Evolutionary conservation across 1,140 invertebrate genomes (phyloP), one percentile per base, ranked within the genome.

Genomic region (Platorchestia sp.): DNA sequence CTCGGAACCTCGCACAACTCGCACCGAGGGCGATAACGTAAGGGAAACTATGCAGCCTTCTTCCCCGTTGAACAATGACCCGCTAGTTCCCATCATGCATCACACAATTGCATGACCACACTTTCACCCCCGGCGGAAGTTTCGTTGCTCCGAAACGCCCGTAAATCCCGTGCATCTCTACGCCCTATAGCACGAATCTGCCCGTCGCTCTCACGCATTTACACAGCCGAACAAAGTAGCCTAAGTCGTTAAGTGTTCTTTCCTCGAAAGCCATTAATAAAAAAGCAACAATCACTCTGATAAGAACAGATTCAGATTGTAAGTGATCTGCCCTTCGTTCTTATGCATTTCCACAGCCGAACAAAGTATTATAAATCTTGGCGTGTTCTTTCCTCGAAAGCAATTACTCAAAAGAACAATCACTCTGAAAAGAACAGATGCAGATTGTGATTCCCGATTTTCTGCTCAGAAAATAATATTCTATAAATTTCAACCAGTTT

Each of bases 91-190:
- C 43, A 89, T 89, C 87, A 89, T 89, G 87, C 87, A 44, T 44
- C 43, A 44, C 87, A 44, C 43, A 89, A 44, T 89, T 44, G 43
- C 87, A 89, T 89, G 41, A 44, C 43, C n/a, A 44, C 87, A 89
- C 87, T 89, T 89, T 89, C 87, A 89, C 87, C 42, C 41, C 87
- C 87, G 42, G 87, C 87, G 87, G 87, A 42, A 89, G 87, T 89
- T 44, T 89, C 87, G 87, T 42, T 7, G 87, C 41, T 42, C 43
- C 5, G n/a, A 41, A 42, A 89, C 87, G 41, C 27, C 41, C 87
- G 87, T 89, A 41, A 89, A 44, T 41, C 87, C 0, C 36, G 27
- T 27, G 27, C 14, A 27, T 75, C 59, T 22, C 27, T 22, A 75
- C 59, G 59, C 59, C 59, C 59, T 75, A 1, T 75, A 27, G 27